phyloP scores from a whole-genome alignment of 2,797 vertebrate genomes.

The Pantherophis alleghaniensis region DNA sequence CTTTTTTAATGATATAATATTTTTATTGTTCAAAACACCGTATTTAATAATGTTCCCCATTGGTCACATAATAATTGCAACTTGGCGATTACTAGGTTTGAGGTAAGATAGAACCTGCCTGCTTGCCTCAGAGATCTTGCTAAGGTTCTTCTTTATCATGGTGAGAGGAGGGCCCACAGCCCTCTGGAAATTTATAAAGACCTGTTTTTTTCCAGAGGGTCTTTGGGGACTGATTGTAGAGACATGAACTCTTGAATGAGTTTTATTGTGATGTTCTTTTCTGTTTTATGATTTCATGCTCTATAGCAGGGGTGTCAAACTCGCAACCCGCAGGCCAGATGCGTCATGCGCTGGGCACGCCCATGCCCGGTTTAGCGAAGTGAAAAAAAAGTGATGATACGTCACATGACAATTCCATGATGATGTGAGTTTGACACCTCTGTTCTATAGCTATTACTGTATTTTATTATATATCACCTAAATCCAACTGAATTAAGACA shows the following conservation, averaged over 20 bases:
- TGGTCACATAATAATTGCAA: background rate
- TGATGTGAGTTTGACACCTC: too few species aligned
- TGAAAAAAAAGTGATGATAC: too few species aligned
- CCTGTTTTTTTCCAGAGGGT: background rate
- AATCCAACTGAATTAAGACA: background rate
- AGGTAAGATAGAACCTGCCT: background rate
- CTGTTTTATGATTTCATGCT: too few species aligned
- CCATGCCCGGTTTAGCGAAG: too few species aligned
- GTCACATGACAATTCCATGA: too few species aligned
- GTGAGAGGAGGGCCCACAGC: background rate
- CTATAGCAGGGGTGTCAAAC: too few species aligned
- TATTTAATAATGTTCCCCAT: background rate
- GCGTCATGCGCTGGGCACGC: too few species aligned
- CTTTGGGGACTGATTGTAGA: too few species aligned
- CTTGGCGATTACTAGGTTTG: background rate
- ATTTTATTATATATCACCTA: background rate
- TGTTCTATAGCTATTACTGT: background rate
- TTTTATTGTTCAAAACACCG: background rate
- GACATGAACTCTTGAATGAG: too few species aligned
- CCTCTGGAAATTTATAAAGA: background rate
- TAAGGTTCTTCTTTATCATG: background rate
- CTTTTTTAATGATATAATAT: background rate
- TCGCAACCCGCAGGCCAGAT: too few species aligned
- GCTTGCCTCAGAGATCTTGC: background rate
- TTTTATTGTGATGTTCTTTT: too few species aligned